Evolutionary conservation across 2,797 vertebrate species (phyloP).

Genomic region (Acanthurus lineatus): DNA sequence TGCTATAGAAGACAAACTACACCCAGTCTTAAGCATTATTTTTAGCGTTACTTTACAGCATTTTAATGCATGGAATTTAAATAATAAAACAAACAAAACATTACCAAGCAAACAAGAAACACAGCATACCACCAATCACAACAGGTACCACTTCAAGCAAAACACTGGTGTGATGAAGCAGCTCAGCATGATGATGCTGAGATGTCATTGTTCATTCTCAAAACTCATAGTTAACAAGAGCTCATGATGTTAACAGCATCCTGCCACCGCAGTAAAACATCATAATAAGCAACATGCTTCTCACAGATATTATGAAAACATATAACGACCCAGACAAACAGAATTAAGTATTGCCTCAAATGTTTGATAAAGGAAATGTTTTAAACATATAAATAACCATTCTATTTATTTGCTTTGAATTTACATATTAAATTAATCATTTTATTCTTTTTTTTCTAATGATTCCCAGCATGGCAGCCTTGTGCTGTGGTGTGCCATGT

Average conservation of each 20-base stretch:
- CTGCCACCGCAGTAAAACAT: not conserved
- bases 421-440: slow-evolving; percentile 23
- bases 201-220: not conserved
- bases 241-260: not conserved
- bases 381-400: slow-evolving; percentile 27
- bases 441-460: slow-evolving; percentile 34
- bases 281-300: not conserved
- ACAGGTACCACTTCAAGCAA: not conserved
- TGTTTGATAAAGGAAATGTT: slow-evolving; percentile 20
- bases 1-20: no score
- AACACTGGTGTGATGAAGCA: not conserved
- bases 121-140: not conserved
- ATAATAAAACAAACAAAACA: not conserved
- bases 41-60: not conserved
- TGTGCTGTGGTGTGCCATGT: slow-evolving; percentile 67
- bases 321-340: not conserved
- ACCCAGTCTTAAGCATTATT: no score
- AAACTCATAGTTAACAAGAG: not conserved
- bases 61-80: not conserved
- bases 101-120: not conserved
- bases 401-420: slow-evolving; percentile 27
- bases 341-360: not conserved
- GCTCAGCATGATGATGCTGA: not conserved
- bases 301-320: not conserved
- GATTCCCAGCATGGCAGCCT: slow-evolving; percentile 59